A percentile compares a stretch with the other conserved stretches of the same genome.
Evolutionary conservation across 64 coral and sea anemone species (phyloP).

Genomic region (Trachythela sp.): DNA sequence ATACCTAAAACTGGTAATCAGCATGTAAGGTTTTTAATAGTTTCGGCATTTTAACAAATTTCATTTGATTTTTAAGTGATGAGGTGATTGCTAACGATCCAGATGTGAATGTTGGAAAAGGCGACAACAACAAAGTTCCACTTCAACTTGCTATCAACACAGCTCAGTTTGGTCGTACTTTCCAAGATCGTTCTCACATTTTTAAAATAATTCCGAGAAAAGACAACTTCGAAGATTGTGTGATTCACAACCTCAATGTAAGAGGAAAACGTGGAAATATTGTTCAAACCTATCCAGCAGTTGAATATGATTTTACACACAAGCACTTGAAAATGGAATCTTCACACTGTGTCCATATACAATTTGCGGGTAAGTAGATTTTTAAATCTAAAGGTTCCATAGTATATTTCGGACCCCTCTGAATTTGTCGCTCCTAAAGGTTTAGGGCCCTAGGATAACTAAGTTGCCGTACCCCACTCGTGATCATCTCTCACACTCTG

Average conservation of each 20-base stretch:
- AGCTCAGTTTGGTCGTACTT: conserved; percentile 6
- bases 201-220: conserved; percentile 9
- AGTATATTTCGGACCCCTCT: no score
- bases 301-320: not conserved
- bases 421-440: no score
- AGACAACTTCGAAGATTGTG: not conserved
- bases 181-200: conserved; percentile 3
- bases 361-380: not conserved
- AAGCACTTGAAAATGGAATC: not conserved
- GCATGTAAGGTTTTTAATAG: no score
- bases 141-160: conserved; percentile 12
- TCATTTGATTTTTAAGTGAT: not conserved
- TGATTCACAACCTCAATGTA: not conserved
- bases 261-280: not conserved
- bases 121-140: not conserved
- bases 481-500: no score
- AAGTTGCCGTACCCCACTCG: no score
- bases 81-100: not conserved
- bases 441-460: no score
- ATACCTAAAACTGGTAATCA: not conserved
- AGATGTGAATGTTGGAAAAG: no score
- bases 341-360: not conserved
- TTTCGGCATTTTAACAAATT: not conserved
- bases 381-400: not conserved
- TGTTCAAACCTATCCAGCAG: conserved; percentile 1